These are phyloP conservation scores for Platygyra sinensis DNA, from an alignment of 64 coral and sea anemone genomes.

Conservation along the genomic window DNA sequence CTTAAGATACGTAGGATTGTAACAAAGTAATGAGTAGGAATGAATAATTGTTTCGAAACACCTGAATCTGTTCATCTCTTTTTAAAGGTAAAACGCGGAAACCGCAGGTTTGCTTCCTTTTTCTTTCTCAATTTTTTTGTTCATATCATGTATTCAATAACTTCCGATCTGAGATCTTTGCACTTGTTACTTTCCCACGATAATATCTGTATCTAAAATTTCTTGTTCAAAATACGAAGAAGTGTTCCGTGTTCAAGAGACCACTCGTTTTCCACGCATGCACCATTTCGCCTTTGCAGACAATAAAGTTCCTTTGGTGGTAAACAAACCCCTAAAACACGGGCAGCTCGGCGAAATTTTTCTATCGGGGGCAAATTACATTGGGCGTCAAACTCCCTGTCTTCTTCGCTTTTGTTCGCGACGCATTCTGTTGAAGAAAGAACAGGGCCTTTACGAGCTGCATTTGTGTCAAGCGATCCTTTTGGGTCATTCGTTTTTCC, in stretches of 20 bases:
- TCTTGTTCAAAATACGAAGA: conserved; percentile 29
- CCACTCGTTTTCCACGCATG: neutral
- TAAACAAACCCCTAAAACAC: conserved; percentile 20
- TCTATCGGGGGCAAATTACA: neutral
- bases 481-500: neutral
- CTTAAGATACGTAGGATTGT: too few relatives aligned
- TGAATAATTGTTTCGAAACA: too few relatives aligned
- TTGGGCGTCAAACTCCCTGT: neutral
- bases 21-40: too few relatives aligned
- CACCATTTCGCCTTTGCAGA: neutral
- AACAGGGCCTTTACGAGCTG: neutral
- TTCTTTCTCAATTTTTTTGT: neutral
- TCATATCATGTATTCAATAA: neutral
- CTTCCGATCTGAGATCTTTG: neutral
- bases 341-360: conserved; percentile 5
- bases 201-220: conserved; percentile 1
- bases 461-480: neutral
- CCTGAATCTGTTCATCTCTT: too few relatives aligned
- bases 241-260: neutral
- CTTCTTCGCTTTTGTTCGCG: neutral
- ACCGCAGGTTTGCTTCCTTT: too few relatives aligned
- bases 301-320: conserved; percentile 18
- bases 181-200: neutral
- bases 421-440: neutral
- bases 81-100: too few relatives aligned